These are phyloP conservation scores for Luehdorfia chinensis DNA, from an alignment of 1,140 invertebrate species.

Conservation along the genomic window DNA sequence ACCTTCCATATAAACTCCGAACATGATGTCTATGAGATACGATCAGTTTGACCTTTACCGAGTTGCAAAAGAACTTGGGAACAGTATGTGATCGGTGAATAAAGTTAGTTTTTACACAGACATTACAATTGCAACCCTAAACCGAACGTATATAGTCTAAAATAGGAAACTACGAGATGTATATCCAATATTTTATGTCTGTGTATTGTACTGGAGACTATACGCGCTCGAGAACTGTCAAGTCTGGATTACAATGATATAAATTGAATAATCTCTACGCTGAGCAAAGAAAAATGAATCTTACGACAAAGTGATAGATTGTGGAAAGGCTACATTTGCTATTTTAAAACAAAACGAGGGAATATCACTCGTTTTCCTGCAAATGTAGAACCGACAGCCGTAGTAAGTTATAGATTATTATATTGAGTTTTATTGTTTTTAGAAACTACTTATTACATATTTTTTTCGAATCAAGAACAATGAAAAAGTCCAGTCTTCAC, in stretches of 20 bases:
- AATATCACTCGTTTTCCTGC: no score
- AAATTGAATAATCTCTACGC: conserved; percentile 13
- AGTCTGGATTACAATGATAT: conserved; percentile 13
- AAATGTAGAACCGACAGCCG: no score
- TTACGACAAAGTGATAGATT: not conserved
- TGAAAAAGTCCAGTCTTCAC: no score
- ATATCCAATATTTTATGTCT: not conserved
- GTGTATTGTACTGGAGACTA: conserved; percentile 6
- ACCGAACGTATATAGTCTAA: not conserved
- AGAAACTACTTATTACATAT: no score
- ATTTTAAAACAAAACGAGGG: not conserved
- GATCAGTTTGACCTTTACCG: conserved; percentile 7
- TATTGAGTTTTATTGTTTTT: no score
- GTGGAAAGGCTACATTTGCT: not conserved
- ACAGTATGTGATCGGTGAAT: conserved; percentile 5
- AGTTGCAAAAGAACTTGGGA: conserved; percentile 10
- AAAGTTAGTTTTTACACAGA: not conserved
- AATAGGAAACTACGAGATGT: not conserved
- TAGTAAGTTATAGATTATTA: no score
- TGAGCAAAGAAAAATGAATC: conserved; percentile 4
- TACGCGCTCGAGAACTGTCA: conserved; percentile 13
- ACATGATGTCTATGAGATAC: conserved; percentile 1
- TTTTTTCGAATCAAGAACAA: no score
- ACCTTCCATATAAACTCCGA: no score
- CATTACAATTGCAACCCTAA: not conserved